A percentile compares a stretch with the other conserved stretches of the same genome.
Conservation (phyloP, 2,113 vertebrate genomes). For the Cyanoderma ruficeps region DNA sequence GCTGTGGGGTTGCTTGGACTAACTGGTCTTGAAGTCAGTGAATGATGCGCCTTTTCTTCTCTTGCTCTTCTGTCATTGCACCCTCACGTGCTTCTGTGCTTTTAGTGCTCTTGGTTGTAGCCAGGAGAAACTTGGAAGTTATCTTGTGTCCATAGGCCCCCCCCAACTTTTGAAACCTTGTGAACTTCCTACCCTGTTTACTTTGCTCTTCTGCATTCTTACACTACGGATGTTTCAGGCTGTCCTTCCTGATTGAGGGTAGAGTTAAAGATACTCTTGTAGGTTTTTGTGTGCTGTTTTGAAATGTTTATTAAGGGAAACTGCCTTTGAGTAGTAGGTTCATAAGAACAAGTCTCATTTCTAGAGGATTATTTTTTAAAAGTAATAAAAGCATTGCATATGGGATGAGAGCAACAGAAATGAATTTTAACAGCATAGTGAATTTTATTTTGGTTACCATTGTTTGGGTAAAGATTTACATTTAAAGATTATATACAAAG, state of each 20-base stretch:
- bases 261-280: neutral
- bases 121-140: neutral
- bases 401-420: neutral
- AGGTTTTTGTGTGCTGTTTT: neutral
- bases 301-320: neutral
- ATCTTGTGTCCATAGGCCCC: neutral
- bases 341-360: neutral
- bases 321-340: neutral
- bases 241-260: neutral
- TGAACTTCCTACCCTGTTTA: neutral
- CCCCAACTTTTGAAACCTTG: neutral
- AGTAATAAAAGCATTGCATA: neutral
- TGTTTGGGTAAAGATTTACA: neutral
- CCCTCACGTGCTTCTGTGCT: accelerated
- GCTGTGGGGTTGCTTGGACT: accelerated
- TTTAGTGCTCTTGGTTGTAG: neutral
- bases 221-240: accelerated
- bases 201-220: neutral
- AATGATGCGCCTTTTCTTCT: neutral
- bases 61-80: neutral
- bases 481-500: neutral
- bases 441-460: neutral
- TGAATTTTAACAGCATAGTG: neutral
- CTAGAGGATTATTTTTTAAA: neutral
- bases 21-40: neutral